Evolutionary conservation across 1,140 invertebrate genomes (phyloP).

Genomic region (Paracyclopina nana): DNA sequence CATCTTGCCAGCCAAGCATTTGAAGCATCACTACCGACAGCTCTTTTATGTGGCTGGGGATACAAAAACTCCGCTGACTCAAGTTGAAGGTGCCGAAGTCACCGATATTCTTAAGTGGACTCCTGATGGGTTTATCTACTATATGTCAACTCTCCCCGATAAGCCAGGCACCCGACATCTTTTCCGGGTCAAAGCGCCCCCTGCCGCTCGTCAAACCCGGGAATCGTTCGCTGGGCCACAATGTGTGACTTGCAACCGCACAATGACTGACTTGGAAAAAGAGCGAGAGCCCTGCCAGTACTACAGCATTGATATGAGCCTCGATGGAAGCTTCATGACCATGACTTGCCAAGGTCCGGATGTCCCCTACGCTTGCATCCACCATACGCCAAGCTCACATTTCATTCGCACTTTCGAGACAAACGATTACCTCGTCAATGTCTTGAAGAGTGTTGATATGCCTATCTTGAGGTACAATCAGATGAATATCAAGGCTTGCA

Average conservation of each 20-base stretch:
- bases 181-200: not conserved
- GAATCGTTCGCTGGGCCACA: not conserved
- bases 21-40: slow-evolving; percentile 5
- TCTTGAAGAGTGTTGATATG: not conserved
- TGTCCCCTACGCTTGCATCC: slow-evolving; percentile 6
- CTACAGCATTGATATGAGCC: slow-evolving; percentile 3
- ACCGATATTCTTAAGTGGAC: slow-evolving; percentile 11
- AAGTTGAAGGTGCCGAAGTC: slow-evolving; percentile 4
- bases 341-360: slow-evolving; percentile 11
- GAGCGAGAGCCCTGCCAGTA: slow-evolving; percentile 1
- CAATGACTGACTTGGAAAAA: not conserved
- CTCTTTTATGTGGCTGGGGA: not conserved
- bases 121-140: slow-evolving; percentile 10
- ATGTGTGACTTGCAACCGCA: slow-evolving; percentile 5
- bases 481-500: no score
- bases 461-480: slow-evolving; percentile 7
- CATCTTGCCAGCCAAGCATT: not conserved
- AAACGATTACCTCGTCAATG: slow-evolving; percentile 2
- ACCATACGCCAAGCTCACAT: not conserved
- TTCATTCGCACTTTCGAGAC: not conserved
- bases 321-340: not conserved
- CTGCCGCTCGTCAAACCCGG: not conserved
- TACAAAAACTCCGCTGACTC: slow-evolving; percentile 3
- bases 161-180: not conserved
- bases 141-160: not conserved